phyloP scores from a whole-genome alignment of 2,888 invertebrate genomes.

The Capitulum mitella region DNA sequence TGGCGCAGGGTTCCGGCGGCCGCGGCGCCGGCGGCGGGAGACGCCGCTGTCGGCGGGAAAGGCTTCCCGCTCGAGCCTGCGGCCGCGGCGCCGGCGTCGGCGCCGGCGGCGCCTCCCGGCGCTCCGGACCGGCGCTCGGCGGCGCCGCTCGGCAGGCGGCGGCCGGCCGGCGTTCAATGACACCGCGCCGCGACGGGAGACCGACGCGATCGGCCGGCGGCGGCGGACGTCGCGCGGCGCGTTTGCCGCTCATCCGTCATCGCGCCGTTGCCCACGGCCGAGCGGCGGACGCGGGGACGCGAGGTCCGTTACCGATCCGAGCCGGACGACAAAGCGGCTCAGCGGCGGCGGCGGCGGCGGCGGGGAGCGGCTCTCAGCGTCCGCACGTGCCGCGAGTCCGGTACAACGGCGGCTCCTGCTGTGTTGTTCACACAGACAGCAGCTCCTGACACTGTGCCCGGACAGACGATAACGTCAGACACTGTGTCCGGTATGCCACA shows the following conservation, averaged over 20 bases:
- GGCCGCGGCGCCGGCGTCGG: too few species aligned
- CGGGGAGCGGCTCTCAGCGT: neutral
- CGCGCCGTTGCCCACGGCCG: neutral
- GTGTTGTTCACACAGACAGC: neutral
- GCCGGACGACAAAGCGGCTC: neutral
- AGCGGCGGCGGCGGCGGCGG: neutral
- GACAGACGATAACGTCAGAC: too few species aligned
- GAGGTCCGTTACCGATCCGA: neutral
- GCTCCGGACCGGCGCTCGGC: too few species aligned
- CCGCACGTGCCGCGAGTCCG: too few species aligned
- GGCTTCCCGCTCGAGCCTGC: too few species aligned
- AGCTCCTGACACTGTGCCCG: neutral
- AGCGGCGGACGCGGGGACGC: neutral
- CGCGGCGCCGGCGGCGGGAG: neutral
- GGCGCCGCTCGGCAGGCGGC: too few species aligned
- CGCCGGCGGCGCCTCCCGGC: too few species aligned
- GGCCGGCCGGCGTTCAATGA: too few species aligned
- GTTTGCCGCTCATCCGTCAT: neutral
- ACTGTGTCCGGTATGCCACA: too few species aligned
- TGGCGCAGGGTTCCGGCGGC: conserved; percentile 10
- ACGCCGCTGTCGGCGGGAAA: neutral
- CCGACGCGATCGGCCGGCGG: too few species aligned
- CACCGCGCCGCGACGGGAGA: too few species aligned
- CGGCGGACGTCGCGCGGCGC: neutral
- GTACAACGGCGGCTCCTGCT: neutral